Evolutionary conservation across 2,113 vertebrate species (phyloP), one percentile per base, ranked within the genome.

Genomic region (Lontra canadensis): DNA sequence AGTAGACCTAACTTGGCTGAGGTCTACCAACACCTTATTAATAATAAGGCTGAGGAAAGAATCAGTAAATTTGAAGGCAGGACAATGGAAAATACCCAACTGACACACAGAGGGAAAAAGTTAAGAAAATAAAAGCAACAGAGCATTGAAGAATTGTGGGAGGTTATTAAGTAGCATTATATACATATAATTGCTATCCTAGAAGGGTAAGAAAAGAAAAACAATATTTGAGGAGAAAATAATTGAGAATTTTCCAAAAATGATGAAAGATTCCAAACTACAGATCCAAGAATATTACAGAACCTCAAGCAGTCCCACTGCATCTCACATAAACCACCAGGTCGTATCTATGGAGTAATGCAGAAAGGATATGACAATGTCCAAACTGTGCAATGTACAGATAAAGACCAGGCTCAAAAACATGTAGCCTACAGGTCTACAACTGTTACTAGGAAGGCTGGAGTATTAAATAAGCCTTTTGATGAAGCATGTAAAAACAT

Each of bases 311-410:
- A 25, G 21, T 9, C 55, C n/a, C 52, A 21, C 13, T 57, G 47
- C n/a, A 3, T 59, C 23, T 31, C 34, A 44, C 18, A 4, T 6
- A 25, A 55, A 11, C 42, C 31, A 4, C 65, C 11, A 29, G 49
- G 8, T 13, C 25, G 0, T 6, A 34, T 15, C 12, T 6, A 1
- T 0, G 29, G 13, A 78, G 89, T 11, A 21, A 42, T 1, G 7
- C 17, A 55, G 71, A 59, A 74, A 78, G 31, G 52, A 29, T n/a
- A 1, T 39, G 11, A 17, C 42, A 10, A 23, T 11, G 5, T 3
- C 69, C 36, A 63, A 1, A 7, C 31, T n/a, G 25, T 9, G 17
- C 4, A 14, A 0, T 0, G 12, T 3, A 0, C 0, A 15, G 21
- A 15, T 7, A 39, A 55, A 17, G 73, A 13, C 26, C 26, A 34